Conservation (phyloP, 1,140 invertebrate species). For the Mactra quadrangularis region DNA sequence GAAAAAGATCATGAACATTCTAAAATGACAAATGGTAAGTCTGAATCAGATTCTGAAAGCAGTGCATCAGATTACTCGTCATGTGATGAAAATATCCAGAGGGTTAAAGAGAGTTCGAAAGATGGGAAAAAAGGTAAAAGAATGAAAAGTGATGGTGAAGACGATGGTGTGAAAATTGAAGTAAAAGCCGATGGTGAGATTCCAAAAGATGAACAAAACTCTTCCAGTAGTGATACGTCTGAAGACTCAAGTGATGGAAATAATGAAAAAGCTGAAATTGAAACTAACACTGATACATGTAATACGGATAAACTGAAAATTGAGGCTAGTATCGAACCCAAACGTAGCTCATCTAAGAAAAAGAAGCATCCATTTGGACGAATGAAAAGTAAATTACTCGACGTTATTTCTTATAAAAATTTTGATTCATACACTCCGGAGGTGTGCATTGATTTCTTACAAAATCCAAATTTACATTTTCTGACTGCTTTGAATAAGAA, state of each 20-base stretch:
- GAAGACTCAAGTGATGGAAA: not conserved
- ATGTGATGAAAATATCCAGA: conserved; percentile 19
- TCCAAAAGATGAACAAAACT: not conserved
- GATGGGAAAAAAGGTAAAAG: not conserved
- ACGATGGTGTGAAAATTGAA: not conserved
- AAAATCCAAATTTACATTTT: conserved; percentile 82
- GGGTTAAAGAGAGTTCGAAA: not conserved
- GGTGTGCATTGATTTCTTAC: conserved; percentile 76
- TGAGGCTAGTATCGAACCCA: not conserved
- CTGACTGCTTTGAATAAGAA: conserved; percentile 83
- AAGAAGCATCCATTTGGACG: conserved; percentile 31
- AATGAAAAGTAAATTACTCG: conserved; percentile 45
- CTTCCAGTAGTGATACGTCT: not conserved
- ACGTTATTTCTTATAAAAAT: conserved; percentile 61
- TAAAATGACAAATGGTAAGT: not conserved
- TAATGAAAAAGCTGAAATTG: conserved; percentile 3
- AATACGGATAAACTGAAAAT: not conserved
- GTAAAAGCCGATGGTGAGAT: conserved; percentile 1
- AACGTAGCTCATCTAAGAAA: not conserved
- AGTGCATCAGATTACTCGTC: not conserved
- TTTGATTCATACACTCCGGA: conserved; percentile 79
- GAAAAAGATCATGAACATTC: too few relatives aligned
- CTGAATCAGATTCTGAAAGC: conserved; percentile 22
- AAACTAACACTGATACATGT: not conserved
- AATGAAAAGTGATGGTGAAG: conserved; percentile 3